These are phyloP conservation scores for Leptura quadrifasciata DNA, from an alignment of 2,888 invertebrate species.

Conservation along the genomic window DNA sequence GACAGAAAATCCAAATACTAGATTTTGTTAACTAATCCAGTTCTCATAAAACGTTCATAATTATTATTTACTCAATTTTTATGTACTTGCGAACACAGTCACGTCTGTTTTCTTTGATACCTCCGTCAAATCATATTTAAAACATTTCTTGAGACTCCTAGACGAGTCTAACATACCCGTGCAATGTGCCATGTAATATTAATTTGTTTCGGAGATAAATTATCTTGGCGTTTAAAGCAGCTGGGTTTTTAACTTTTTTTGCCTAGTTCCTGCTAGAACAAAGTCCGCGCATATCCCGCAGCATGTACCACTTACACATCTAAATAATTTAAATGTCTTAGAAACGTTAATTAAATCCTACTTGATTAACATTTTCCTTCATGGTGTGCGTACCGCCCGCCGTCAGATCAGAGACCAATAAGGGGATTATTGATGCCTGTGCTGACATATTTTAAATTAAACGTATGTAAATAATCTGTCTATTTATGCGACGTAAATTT, in stretches of 20 bases:
- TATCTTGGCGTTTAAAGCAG: conserved; percentile 17
- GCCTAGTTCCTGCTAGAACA: background rate
- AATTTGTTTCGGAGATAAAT: conserved; percentile 1
- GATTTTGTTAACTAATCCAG: too few relatives aligned
- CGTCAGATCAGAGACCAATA: conserved; percentile 50
- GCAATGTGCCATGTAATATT: conserved; percentile 16
- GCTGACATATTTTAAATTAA: conserved; percentile 50
- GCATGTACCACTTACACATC: background rate
- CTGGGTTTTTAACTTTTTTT: conserved; percentile 1
- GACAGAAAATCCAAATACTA: too few relatives aligned
- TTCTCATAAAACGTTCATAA: too few relatives aligned
- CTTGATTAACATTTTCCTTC: conserved; percentile 34
- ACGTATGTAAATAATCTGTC: conserved; percentile 41
- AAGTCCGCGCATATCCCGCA: conserved; percentile 10
- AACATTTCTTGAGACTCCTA: background rate
- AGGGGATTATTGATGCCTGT: conserved; percentile 49
- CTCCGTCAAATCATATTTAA: background rate
- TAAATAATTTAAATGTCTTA: conserved; percentile 22
- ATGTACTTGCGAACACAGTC: too few relatives aligned
- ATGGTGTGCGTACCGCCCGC: conserved; percentile 41
- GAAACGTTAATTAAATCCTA: conserved; percentile 31
- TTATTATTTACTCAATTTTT: too few relatives aligned
- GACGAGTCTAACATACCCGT: background rate
- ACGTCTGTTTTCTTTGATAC: background rate
- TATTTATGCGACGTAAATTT: conserved; percentile 1